Evolutionary conservation across 2,888 invertebrate species (phyloP).

Genomic region (Rhamnusium bicolor): DNA sequence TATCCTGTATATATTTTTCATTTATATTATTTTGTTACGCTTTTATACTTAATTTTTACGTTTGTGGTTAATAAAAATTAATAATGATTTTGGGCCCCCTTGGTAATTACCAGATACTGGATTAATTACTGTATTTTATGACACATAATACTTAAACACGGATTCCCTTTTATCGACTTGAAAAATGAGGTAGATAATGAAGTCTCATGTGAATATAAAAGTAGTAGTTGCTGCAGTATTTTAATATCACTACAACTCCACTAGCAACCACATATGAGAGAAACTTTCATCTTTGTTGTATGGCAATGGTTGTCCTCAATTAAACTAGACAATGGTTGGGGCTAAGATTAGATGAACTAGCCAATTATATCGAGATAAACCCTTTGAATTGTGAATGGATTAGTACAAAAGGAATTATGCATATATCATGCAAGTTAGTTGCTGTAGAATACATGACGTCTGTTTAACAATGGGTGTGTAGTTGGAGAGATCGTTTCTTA

Average conservation of each 20-base stretch:
- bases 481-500: too few relatives aligned
- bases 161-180: not conserved
- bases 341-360: slow-evolving; percentile 8
- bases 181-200: slow-evolving; percentile 20
- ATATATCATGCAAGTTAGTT: not conserved
- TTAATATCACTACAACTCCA: not conserved
- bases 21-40: too few relatives aligned
- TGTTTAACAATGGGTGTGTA: not conserved
- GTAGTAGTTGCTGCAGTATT: not conserved
- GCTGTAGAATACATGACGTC: not conserved
- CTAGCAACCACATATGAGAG: not conserved
- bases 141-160: not conserved
- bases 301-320: not conserved
- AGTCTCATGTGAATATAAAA: slow-evolving; percentile 1
- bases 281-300: not conserved
- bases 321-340: slow-evolving; percentile 22
- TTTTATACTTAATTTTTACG: too few relatives aligned
- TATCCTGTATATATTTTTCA: too few relatives aligned
- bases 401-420: slow-evolving; percentile 5
- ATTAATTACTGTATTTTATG: not conserved
- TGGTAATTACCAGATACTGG: not conserved
- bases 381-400: not conserved
- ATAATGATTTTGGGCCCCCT: not conserved
- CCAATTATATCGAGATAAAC: slow-evolving; percentile 26
- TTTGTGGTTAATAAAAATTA: not conserved